Base-by-base conservation (phyloP, 2,113 vertebrate genomes). In the Dermatemys mawii region DNA sequence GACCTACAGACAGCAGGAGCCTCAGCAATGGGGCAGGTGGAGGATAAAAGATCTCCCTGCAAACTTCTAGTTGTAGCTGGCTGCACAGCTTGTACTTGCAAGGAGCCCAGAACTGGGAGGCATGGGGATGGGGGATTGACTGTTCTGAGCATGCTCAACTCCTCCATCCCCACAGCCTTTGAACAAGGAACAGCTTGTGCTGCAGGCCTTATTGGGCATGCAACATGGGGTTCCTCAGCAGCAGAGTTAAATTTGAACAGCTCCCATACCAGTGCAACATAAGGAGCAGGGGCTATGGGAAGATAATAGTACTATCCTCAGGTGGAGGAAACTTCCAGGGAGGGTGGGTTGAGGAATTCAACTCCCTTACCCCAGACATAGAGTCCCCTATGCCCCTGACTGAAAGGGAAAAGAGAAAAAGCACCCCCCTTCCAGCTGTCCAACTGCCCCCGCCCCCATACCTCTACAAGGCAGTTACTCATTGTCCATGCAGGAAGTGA, bases 381-480 rank as follows among this genome's bases (percentile, higher is more conserved):
- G 29, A 57, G 27, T 57, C 55, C 55, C 26, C 57, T 32, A 29
- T 14, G 14, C 81, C 91, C 80, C 80, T 82, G 86, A 96, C 84
- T 49, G 91, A 88, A 94, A 95, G 54, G 88, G 90, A 92, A 92
- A 90, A 92, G 96, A 29, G 51, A 96, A 97, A 85, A 93, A 81
- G 35, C 63, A 26, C 93, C 73, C 91, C 91, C 55, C 10, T 57
- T 29, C 12, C 55, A 57, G 11, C 55, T 29, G 54, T 27, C 11
- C 54, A 27, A 27, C 4, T 11, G 2, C 4, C 2, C 11, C 54
- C 26, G 4, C 27, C 2, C 55, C 6, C 26, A 51, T 57, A 27
- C 14, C 32, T 35, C 5, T 57, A 96, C 94, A 97, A 96, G 96
- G 96, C 89, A 95, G 83, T 95, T 93, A 97, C 95, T 96, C 96